Evolutionary conservation across 2,888 invertebrate species (phyloP), one percentile per base, ranked within the genome.

Genomic region (Reticulitermes lucifugus): DNA sequence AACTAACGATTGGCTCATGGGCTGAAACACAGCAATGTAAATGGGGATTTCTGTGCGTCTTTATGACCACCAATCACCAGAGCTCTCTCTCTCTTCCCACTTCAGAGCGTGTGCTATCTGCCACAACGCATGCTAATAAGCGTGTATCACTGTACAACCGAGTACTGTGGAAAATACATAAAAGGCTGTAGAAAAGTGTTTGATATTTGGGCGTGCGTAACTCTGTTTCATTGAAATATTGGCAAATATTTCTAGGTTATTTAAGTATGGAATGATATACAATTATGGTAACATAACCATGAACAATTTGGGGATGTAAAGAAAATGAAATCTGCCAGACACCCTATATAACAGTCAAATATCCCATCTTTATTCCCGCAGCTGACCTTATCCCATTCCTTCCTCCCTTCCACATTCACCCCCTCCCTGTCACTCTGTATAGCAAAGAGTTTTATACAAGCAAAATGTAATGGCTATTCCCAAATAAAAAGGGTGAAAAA

Each of bases 391-490:
- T 73, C 41, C 29, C 41, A 35, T 41, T 41, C 14, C 41, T 73
- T 73, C 29, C 73, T 41, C 73, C 29, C 73, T 41, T 41, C 73
- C 35, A 21, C 73, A 5, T 73, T 41, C 18, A n/a, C 29, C 41
- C 73, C 22, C 35, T 35, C 29, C 80, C 55, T 35, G 22, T 29
- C 29, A 60, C 55, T 29, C 35, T 86, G 84, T 86, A 86, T 85
- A 87, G 85, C 86, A 85, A 46, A 86, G 79, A 86, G 84, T 87
- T 87, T 87, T 87, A 85, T 87, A 87, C 87, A 83, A 85, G 86
- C 84, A 85, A 87, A 83, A 85, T 85, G 83, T 82, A 82, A 77
- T 77, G 83, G 75, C 55, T 77, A 55, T 77, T 55, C 73, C 75
- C 46, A 83, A 75, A 18, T 75, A 75, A 73, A 83, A 51, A 51